These are phyloP conservation scores for Odontothrips loti DNA, from an alignment of 2,888 invertebrate genomes.

Conservation along the genomic window DNA sequence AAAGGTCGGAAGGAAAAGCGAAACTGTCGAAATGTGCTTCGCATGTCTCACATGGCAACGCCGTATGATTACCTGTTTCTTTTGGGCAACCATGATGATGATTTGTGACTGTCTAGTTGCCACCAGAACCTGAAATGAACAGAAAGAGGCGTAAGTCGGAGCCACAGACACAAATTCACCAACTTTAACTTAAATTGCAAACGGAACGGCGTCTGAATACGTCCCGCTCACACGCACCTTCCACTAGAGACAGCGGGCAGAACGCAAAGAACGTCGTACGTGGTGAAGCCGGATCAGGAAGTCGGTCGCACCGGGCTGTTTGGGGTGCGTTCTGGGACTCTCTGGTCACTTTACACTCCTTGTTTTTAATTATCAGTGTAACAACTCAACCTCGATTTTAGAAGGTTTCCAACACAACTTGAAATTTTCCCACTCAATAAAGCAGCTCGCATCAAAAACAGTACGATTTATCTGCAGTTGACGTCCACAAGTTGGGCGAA, in stretches of 20 bases:
- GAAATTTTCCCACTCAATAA: not conserved
- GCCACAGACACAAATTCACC: not conserved
- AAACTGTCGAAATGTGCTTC: conserved; percentile 28
- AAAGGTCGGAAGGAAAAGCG: too few species aligned
- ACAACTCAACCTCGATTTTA: not conserved
- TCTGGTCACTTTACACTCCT: not conserved
- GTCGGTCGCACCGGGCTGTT: not conserved
- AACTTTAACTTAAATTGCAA: not conserved
- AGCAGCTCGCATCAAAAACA: not conserved
- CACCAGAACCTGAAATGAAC: not conserved
- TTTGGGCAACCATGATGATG: conserved; percentile 74
- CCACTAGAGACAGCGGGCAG: not conserved
- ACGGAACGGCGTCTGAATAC: not conserved
- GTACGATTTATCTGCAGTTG: not conserved
- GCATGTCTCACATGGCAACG: conserved; percentile 20
- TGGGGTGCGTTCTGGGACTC: not conserved
- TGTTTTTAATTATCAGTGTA: not conserved
- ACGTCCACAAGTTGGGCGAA: too few species aligned
- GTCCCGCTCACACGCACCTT: not conserved
- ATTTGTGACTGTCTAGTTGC: not conserved
- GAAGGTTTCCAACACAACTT: not conserved
- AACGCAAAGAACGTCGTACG: not conserved
- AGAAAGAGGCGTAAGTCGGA: not conserved
- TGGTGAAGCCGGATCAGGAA: not conserved
- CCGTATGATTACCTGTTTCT: conserved; percentile 66